Conservation (phyloP, 2,888 invertebrate species). For the Nycteola revayana region DNA sequence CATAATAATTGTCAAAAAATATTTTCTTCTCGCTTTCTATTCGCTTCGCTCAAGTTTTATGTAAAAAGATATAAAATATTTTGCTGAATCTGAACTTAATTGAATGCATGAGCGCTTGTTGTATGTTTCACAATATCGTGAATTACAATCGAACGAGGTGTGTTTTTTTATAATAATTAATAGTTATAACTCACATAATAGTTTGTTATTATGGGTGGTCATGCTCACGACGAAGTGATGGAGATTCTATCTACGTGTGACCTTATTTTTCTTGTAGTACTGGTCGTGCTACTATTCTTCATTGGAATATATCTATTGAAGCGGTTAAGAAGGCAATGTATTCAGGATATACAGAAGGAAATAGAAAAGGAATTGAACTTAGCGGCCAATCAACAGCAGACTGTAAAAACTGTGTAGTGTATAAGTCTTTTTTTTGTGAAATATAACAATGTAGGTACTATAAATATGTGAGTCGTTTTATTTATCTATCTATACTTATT, state of each 20-base stretch:
- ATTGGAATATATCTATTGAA: slow-evolving; percentile 36
- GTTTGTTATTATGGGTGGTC: slow-evolving; percentile 40
- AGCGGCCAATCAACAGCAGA: slow-evolving; percentile 11
- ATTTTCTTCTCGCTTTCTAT: no score
- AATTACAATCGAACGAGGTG: no score
- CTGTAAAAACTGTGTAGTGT: slow-evolving; percentile 17
- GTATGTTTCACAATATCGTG: no score
- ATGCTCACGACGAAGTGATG: slow-evolving; percentile 51
- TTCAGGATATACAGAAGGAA: slow-evolving; percentile 37
- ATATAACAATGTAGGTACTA: no score
- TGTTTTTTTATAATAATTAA: no score
- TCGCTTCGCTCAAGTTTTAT: no score
- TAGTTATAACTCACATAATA: no score
- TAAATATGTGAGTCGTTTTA: slow-evolving; percentile 5
- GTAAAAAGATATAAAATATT: no score
- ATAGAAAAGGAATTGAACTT: slow-evolving; percentile 37
- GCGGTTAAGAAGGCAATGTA: slow-evolving; percentile 35
- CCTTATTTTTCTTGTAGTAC: slow-evolving; percentile 34
- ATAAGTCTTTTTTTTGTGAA: slow-evolving; percentile 5
- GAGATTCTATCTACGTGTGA: slow-evolving; percentile 42
- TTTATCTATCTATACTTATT: slow-evolving; percentile 8
- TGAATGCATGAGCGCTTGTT: no score
- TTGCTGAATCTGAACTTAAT: no score
- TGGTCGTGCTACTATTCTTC: slow-evolving; percentile 36
- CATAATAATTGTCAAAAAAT: no score